Evolutionary conservation across 2,797 vertebrate species (phyloP), one percentile per base, ranked within the genome.

Genomic region (Oryzias dopingdopingensis): DNA sequence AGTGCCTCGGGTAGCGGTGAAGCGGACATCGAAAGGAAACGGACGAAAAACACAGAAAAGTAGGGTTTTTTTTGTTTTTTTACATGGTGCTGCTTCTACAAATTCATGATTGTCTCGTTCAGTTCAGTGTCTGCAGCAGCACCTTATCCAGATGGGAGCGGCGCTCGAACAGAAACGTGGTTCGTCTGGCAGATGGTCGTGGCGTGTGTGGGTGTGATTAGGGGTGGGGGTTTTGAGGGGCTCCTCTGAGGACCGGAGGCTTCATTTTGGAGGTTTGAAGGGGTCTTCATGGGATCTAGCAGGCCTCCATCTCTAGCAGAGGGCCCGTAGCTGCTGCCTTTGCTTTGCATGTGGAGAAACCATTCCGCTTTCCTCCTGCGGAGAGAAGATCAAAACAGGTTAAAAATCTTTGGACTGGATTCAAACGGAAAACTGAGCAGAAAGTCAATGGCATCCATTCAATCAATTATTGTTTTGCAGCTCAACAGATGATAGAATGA

Each of bases 261-360:
- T 76, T 92, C 85, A 85, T 83, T 58, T 85, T 84, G 89, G 89
- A 86, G 77, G 88, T 92, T 78, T 46, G 72, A 68, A 75, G 74
- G 88, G 88, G 80, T 92, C 92, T 92, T 90, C 77, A 70, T 88
- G 81, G 83, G 88, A 92, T 92, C 95, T 94, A 98, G 86, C 96
- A 98, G 92, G 97, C 95, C 94, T 98, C 96, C 96, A 96, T 98
- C 93, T 98, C 95, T 78, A 97, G 93, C 89, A 96, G 94, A 88
- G 95, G 94, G 89, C 95, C 96, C 74, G 94, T 91, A 91, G 95
- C 91, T 79, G 95, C 93, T 83, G 96, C 92, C 94, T 97, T 98
- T 77, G 93, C 92, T 94, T 96, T 97, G 93, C 95, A 97, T 62
- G 95, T 95, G 79, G 96, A 94, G 92, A 98, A 96, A 75, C 91